Conservation (phyloP, 2,888 invertebrate species). For the Thymelicus lineola region DNA sequence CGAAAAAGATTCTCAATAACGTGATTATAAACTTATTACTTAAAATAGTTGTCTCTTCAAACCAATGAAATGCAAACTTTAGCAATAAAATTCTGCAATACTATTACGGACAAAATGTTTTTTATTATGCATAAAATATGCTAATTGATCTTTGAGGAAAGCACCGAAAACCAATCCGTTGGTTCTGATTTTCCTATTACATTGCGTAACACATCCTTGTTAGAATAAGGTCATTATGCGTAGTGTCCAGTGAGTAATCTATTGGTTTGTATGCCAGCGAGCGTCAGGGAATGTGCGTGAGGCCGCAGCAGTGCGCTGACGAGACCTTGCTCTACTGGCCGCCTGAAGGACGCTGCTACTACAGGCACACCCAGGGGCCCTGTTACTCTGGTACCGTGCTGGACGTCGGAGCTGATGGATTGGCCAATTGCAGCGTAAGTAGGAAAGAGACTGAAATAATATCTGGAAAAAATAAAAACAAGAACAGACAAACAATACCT, state of each 20-base stretch:
- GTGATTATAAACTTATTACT: no score
- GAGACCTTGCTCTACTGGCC: conserved; percentile 91
- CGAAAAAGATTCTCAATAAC: no score
- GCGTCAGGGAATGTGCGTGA: conserved; percentile 90
- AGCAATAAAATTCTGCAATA: no score
- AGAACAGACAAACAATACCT: no score
- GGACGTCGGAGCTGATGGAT: conserved; percentile 82
- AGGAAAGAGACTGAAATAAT: no score
- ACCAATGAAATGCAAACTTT: no score
- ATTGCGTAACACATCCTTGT: conserved; percentile 3
- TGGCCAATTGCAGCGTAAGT: conserved; percentile 88
- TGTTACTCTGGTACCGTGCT: conserved; percentile 91
- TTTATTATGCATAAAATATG: no score
- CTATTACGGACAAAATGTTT: no score
- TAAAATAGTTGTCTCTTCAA: no score
- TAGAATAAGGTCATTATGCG: conserved; percentile 28
- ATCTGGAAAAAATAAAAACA: no score
- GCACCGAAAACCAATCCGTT: no score
- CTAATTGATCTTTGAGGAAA: no score
- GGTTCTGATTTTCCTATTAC: not conserved
- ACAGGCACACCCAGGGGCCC: conserved; percentile 89
- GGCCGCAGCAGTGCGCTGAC: conserved; percentile 87
- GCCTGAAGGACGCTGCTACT: conserved; percentile 90
- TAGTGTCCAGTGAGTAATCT: conserved; percentile 15
- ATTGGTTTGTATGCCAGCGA: conserved; percentile 64